Conservation (phyloP, 2,113 vertebrate species). For the Ivindomyrus marchei region DNA sequence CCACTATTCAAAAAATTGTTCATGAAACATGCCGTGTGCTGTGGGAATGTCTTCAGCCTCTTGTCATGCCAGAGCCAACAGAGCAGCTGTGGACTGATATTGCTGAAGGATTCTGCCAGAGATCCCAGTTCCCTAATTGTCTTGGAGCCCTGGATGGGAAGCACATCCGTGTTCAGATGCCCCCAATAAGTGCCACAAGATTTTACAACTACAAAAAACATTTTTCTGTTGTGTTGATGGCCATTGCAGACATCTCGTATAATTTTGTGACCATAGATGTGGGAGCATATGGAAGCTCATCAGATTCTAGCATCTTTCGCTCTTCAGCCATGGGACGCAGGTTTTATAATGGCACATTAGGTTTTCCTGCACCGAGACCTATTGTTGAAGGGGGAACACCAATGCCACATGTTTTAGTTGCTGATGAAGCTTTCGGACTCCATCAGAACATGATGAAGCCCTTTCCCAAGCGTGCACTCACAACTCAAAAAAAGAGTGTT, state of each 20-base stretch:
- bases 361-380: neutral
- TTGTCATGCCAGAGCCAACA: neutral
- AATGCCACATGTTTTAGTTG: slow-evolving; percentile 1
- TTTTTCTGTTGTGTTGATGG: neutral
- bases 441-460: neutral
- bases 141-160: neutral
- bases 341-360: neutral
- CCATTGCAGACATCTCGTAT: neutral
- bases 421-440: neutral
- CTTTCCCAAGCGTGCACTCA: neutral
- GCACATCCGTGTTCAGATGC: neutral
- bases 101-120: neutral
- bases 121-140: neutral
- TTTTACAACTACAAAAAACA: neutral
- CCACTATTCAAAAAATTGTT: neutral
- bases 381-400: neutral
- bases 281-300: neutral
- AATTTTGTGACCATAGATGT: neutral
- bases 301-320: neutral
- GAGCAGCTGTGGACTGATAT: neutral
- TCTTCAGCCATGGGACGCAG: neutral
- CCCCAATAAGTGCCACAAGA: neutral
- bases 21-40: neutral
- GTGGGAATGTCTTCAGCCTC: neutral
- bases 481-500: no score